Conservation (phyloP, 1,140 invertebrate species). For the Drosophila micromelanica region DNA sequence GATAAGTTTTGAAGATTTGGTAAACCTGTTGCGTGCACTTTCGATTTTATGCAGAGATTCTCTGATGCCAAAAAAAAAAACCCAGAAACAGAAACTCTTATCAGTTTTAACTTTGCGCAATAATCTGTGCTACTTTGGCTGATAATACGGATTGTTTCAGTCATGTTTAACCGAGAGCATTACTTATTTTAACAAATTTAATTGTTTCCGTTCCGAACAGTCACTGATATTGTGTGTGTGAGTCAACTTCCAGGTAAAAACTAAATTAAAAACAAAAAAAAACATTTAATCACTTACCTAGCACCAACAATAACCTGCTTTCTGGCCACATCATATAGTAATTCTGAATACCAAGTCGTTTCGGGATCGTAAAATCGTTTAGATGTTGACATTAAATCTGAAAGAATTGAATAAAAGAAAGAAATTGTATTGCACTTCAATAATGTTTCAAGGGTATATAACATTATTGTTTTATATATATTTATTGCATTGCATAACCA, state of each 20-base stretch:
- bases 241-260: constrained; percentile 49
- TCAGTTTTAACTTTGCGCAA: constrained; percentile 26
- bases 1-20: constrained; percentile 37
- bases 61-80: constrained; percentile 18
- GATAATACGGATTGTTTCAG: constrained; percentile 16
- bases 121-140: constrained; percentile 5
- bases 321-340: constrained; percentile 92
- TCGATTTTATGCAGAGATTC: constrained; percentile 47
- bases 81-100: constrained; percentile 1
- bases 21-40: constrained; percentile 53
- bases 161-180: constrained; percentile 37
- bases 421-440: background rate
- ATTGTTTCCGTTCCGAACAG: constrained; percentile 37
- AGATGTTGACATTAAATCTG: constrained; percentile 86
- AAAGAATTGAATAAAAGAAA: constrained; percentile 34
- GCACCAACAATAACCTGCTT: constrained; percentile 93
- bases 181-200: constrained; percentile 29
- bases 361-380: constrained; percentile 88
- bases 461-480: background rate
- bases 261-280: constrained; percentile 1
- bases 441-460: background rate
- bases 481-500: background rate
- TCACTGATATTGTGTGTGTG: constrained; percentile 47
- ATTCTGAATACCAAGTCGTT: constrained; percentile 90
- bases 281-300: constrained; percentile 86